Conservation (phyloP, 1,140 invertebrate species). For the Microplitis demolitor region DNA sequence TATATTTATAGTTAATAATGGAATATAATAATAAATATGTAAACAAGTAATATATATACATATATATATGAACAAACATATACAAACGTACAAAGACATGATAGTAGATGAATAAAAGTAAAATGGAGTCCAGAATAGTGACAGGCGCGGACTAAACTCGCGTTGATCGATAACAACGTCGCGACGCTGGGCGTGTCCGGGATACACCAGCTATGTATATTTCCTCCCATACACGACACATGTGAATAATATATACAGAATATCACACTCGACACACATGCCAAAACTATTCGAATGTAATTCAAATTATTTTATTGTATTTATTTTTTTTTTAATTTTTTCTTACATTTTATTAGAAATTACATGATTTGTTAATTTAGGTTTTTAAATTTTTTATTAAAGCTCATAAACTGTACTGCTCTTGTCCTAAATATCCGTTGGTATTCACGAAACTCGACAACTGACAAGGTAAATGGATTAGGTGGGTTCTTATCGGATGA, state of each 20-base stretch:
- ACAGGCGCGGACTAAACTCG: constrained; percentile 29
- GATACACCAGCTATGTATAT: constrained; percentile 43
- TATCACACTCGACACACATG: no score
- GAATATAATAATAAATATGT: neutral
- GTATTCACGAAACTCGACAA: constrained; percentile 6
- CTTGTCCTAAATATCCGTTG: neutral
- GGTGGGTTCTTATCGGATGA: constrained; percentile 49
- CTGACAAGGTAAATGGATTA: constrained; percentile 44
- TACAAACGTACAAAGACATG: neutral
- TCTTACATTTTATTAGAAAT: no score
- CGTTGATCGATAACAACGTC: constrained; percentile 55
- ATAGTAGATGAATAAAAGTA: constrained; percentile 36
- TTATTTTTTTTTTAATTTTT: no score
- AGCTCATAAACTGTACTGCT: no score
- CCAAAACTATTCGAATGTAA: no score
- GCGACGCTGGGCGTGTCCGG: constrained; percentile 54
- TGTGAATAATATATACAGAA: neutral
- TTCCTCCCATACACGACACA: constrained; percentile 16
- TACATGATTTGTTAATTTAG: no score
- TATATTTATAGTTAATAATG: no score
- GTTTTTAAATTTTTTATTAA: no score
- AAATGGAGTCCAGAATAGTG: constrained; percentile 44
- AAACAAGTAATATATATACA: neutral
- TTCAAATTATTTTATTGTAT: no score
- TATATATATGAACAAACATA: neutral